Percentiles rank a stretch among this genome's conserved stretches.
Conservation (phyloP, 2,797 vertebrate species). For the Bradypus variegatus region DNA sequence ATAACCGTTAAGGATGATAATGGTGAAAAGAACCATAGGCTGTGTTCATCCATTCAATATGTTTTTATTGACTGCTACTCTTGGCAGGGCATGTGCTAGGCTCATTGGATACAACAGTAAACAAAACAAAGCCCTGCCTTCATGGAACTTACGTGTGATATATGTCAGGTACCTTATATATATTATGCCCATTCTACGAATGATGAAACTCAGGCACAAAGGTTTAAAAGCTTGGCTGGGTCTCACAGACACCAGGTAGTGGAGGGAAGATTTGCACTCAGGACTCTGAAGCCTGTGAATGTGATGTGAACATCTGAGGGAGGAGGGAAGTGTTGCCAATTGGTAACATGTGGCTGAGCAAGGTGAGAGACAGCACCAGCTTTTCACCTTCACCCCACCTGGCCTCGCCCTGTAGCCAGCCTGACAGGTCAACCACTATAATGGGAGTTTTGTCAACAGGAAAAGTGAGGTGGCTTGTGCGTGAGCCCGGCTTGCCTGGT, state of each 20-base stretch:
- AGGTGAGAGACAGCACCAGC: background rate
- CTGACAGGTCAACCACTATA: conserved; percentile 10
- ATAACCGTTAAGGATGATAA: background rate
- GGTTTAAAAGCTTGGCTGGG: background rate
- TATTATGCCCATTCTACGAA: background rate
- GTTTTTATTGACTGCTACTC: background rate
- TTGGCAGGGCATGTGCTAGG: background rate
- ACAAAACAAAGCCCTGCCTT: background rate
- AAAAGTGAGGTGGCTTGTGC: background rate
- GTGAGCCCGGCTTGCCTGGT: background rate
- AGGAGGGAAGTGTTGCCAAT: background rate
- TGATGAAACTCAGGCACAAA: background rate
- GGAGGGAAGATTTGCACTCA: background rate
- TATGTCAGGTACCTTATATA: background rate
- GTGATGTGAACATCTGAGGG: background rate
- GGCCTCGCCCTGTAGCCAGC: background rate
- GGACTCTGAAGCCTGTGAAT: background rate
- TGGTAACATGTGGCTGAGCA: background rate
- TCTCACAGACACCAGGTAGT: background rate
- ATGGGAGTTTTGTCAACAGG: conserved; percentile 40
- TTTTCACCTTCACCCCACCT: conserved; percentile 11
- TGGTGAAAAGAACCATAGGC: background rate
- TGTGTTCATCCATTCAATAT: background rate
- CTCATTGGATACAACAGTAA: background rate
- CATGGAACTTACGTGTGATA: background rate